Evolutionary conservation across 2,113 vertebrate genomes (phyloP).

Genomic region (Eretmochelys imbricata): DNA sequence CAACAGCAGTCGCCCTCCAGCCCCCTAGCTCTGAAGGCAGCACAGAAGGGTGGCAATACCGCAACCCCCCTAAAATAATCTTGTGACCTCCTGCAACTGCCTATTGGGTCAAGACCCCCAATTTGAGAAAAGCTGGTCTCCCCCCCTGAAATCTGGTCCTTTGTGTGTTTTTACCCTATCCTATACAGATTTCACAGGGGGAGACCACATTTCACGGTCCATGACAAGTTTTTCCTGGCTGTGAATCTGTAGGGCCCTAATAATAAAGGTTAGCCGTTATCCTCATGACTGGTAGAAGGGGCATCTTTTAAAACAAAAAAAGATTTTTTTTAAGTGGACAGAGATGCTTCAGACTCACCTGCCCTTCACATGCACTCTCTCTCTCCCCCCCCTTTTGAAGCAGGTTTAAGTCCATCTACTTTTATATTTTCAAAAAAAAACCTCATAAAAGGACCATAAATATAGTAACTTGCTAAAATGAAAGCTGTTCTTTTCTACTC

Average conservation of each 20-base stretch:
- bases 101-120: too few species aligned
- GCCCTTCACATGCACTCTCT: constrained; percentile 54
- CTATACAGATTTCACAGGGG: too few species aligned
- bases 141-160: too few species aligned
- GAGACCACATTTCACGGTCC: too few species aligned
- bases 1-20: too few species aligned
- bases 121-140: too few species aligned
- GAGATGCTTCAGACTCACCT: constrained; percentile 60
- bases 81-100: too few species aligned
- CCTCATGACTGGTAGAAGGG: constrained; percentile 25
- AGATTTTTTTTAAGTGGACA: constrained; percentile 35
- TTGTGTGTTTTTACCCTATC: too few species aligned
- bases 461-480: constrained; percentile 77
- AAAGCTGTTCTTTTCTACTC: constrained; percentile 77
- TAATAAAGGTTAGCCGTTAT: constrained; percentile 50
- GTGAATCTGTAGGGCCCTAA: background rate
- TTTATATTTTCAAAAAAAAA: constrained; percentile 79
- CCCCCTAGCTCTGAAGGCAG: too few species aligned
- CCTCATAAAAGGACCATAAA: constrained; percentile 76
- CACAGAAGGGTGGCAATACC: too few species aligned
- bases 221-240: too few species aligned
- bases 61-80: too few species aligned
- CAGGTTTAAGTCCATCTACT: constrained; percentile 73
- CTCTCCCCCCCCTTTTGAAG: constrained; percentile 58
- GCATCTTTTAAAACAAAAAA: constrained; percentile 68